Conservation (phyloP, 2,797 vertebrate species). For the Glyptemys insculpta region DNA sequence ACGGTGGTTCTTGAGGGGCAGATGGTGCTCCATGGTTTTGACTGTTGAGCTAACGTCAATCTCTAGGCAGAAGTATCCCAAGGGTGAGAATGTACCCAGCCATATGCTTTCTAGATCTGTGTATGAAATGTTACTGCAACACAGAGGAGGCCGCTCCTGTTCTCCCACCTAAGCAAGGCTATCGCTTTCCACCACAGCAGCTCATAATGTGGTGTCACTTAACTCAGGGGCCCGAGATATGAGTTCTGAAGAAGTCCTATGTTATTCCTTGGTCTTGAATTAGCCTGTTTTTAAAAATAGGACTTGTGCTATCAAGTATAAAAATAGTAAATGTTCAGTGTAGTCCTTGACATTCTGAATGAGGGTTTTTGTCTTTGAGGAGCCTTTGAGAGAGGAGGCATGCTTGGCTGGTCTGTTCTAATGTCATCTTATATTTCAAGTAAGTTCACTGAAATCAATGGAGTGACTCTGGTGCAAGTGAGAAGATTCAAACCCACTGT, state of each 20-base stretch:
- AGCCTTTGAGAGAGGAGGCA: not conserved
- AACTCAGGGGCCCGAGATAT: not conserved
- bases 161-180: not conserved
- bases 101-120: not conserved
- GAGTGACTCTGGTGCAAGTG: rapidly evolving
- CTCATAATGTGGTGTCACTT: not conserved
- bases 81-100: not conserved
- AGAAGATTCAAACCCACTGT: not conserved
- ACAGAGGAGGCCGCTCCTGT: not conserved
- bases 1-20: not conserved
- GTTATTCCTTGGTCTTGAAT: not conserved
- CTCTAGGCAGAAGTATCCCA: not conserved
- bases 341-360: not conserved
- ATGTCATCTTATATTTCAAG: not conserved
- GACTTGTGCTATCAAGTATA: not conserved
- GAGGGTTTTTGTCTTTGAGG: not conserved
- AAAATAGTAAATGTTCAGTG: not conserved
- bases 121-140: not conserved
- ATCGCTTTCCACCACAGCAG: not conserved
- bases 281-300: not conserved
- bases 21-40: not conserved
- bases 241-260: not conserved
- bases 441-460: not conserved
- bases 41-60: not conserved
- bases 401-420: not conserved